Evolutionary conservation across 1,140 invertebrate genomes (phyloP).

Genomic region (Belonocnema kinseyi): DNA sequence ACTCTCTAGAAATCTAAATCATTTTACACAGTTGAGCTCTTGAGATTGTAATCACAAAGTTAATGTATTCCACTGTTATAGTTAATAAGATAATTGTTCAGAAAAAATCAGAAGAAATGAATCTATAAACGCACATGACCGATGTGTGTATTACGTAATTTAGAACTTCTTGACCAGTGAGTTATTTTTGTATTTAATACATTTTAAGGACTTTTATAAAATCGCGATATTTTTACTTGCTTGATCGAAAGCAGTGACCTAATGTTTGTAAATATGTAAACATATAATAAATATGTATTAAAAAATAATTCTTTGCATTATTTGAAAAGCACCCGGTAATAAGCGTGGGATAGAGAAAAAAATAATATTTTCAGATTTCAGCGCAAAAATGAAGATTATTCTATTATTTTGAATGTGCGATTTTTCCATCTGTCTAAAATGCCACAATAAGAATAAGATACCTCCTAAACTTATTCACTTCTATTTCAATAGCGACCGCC

Average conservation of each 20-base stretch:
- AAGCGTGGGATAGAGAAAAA: too few relatives aligned
- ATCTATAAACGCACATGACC: background rate
- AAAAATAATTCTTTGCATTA: background rate
- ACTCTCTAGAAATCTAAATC: too few relatives aligned
- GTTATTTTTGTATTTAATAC: background rate
- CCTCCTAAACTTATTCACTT: too few relatives aligned
- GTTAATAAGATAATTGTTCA: background rate
- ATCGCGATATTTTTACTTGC: constrained; percentile 24
- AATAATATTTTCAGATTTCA: too few relatives aligned
- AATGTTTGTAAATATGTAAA: constrained; percentile 19
- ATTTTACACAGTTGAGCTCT: too few relatives aligned
- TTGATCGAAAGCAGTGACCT: constrained; percentile 10
- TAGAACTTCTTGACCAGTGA: background rate
- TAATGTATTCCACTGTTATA: too few relatives aligned
- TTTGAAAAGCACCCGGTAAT: background rate
- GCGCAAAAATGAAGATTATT: too few relatives aligned
- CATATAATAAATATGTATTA: background rate
- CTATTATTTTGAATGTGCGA: too few relatives aligned
- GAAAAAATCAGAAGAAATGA: background rate
- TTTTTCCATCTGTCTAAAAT: too few relatives aligned
- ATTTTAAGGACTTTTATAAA: background rate
- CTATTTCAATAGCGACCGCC: too few relatives aligned
- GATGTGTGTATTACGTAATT: background rate
- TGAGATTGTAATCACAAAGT: too few relatives aligned
- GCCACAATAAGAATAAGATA: too few relatives aligned